Evolutionary conservation across 2,113 vertebrate species (phyloP).

Genomic region (Percopsis transmontana): DNA sequence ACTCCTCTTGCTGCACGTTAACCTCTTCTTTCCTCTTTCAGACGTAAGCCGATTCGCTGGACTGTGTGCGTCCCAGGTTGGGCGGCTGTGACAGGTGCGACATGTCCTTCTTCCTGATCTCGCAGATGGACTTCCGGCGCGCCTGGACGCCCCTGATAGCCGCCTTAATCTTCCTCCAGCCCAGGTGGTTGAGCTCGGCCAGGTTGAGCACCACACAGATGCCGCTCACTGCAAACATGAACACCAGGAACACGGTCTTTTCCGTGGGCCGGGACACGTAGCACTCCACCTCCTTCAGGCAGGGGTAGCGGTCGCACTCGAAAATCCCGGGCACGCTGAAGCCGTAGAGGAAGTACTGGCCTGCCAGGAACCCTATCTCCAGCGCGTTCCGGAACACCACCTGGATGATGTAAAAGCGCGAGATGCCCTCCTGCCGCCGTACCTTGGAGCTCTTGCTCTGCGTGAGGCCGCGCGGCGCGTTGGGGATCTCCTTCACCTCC

Average conservation of each 20-base stretch:
- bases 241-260: slow-evolving; percentile 88
- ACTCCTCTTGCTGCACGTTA: neutral
- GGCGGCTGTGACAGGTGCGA: slow-evolving; percentile 76
- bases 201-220: slow-evolving; percentile 90
- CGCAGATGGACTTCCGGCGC: slow-evolving; percentile 82
- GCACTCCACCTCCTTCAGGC: slow-evolving; percentile 89
- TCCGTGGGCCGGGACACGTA: slow-evolving; percentile 89
- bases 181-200: slow-evolving; percentile 90
- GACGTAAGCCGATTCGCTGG: slow-evolving; percentile 87
- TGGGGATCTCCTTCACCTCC: slow-evolving; percentile 83
- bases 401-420: slow-evolving; percentile 89
- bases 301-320: slow-evolving; percentile 88
- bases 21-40: slow-evolving; percentile 54
- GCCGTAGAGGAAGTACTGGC: slow-evolving; percentile 89
- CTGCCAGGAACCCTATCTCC: slow-evolving; percentile 87
- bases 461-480: slow-evolving; percentile 63
- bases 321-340: slow-evolving; percentile 86
- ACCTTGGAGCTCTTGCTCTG: slow-evolving; percentile 78
- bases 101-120: slow-evolving; percentile 82
- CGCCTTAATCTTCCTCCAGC: slow-evolving; percentile 86
- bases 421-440: slow-evolving; percentile 85
- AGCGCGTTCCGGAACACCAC: slow-evolving; percentile 89
- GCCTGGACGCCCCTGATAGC: slow-evolving; percentile 84
- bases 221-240: slow-evolving; percentile 93
- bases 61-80: slow-evolving; percentile 84